Evolutionary conservation across 2,888 invertebrate species (phyloP), one percentile per base, ranked within the genome.

Genomic region (Oscheius sp.): DNA sequence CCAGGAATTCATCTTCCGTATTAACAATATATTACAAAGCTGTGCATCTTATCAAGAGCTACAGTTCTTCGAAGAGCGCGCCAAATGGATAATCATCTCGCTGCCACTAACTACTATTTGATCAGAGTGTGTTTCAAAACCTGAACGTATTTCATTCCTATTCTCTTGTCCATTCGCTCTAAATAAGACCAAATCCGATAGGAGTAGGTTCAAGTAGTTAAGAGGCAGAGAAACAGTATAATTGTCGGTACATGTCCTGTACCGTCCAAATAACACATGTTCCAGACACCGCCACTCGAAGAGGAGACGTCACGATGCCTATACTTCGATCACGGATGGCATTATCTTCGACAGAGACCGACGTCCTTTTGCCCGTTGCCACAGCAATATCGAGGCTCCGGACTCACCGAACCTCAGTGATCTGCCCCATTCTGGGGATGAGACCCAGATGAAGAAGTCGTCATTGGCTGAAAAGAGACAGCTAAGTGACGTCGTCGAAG

Each of bases 311-410:
- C 83, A 85, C 75, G 86, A 86, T 62, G 87, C 87, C 77, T 88
- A 88, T 79, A 88, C 88, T 7, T 84, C 86, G 21, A 88, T 88
- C 78, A 88, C 88, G 4, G 88, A 88, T 75, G 77, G 84, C 37
- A 88, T 88, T 73, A 74, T 21, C 42, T 55, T 51, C 11, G 50
- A 13, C 59, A 2, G 13, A 33, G n/a, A 35, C 35, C 32, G 35
- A 11, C 32, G 2, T 33, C n/a, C 1, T 33, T 60, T 37, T 33
- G 3, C 35, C 32, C 32, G 11, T 33, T 60, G 4, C 1, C 13
- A 60, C 59, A 33, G 35, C 5, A 42, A 42, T 42, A 42, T 42
- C 29, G 59, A 35, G n/a, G 11, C 4, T 37, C 35, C n/a, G 35
- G 60, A 60, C 5, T 60, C 60, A 2, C 37, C 60, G 21, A 60